Base-by-base conservation (phyloP, 1,140 invertebrate genomes). In the Colletes gigas region DNA sequence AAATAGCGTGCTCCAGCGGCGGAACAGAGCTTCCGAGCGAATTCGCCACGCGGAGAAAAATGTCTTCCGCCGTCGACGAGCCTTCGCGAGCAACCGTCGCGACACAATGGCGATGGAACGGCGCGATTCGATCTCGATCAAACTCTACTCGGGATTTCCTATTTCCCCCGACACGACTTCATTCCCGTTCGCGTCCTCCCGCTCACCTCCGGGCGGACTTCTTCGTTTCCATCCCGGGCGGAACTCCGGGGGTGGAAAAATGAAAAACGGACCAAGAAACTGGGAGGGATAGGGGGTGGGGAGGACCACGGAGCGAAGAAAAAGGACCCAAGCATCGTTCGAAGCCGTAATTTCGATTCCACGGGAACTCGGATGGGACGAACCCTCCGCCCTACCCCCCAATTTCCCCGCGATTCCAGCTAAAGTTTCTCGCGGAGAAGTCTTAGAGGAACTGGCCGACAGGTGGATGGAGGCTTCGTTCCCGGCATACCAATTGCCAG, bases 401-500 rank as follows among this genome's bases (percentile, higher is more conserved):
- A 21, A 50, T 65, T 39, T 30, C n/a, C 54, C 54, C 39, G 39
- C 59, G 52, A n/a, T 80, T 57, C 57, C 65, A 54, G 65, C 70
- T 70, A 82, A 87, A 90, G 84, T 88, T 90, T 88, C 72, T 68
- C 81, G 71, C 59, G 75, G 76, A 47, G 74, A 83, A 88, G 88
- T 90, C 89, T 89, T 85, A 84, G 74, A 84, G 83, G 60, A 63
- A 71, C 63, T 60, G 75, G 83, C 83, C 89, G 89, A 89, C 89
- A 90, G 89, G 85, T 89, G 84, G 86, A 91, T 87, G 77, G 85
- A 87, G 86, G 89, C 84, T 90, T 88, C 89, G 81, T 90, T 88
- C 83, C 80, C 84, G 84, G 89, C 87, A 89, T 90, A 90, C 89
- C 90, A 91, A 92, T 91, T 89, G 90, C 88, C 75, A 71, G 82